Evolutionary conservation across 2,113 vertebrate genomes (phyloP).

Genomic region (Trogon surrucura): DNA sequence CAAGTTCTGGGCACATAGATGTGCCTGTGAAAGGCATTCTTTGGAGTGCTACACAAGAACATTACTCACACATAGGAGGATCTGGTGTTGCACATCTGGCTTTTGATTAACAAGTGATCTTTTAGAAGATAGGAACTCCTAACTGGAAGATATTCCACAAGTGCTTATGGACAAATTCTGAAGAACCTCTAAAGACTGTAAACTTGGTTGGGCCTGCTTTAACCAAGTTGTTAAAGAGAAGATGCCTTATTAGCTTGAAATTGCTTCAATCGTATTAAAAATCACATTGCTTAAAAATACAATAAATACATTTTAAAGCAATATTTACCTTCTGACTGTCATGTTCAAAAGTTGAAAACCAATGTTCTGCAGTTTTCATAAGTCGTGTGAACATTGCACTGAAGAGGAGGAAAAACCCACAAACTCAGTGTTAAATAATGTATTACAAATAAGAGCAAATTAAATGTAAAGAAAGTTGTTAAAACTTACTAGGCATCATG

Average conservation of each 20-base stretch:
- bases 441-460: background rate
- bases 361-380: conserved; percentile 85
- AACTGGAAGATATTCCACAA: background rate
- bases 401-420: conserved; percentile 49
- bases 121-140: background rate
- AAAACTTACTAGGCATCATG: conserved; percentile 97
- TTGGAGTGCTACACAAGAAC: background rate
- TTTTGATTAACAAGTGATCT: background rate
- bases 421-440: conserved; percentile 30
- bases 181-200: background rate
- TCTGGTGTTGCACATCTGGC: background rate
- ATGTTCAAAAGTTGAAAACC: conserved; percentile 86
- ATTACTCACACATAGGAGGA: background rate
- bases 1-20: background rate
- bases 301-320: background rate
- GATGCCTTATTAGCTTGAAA: background rate
- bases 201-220: background rate
- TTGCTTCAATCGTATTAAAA: background rate
- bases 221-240: background rate
- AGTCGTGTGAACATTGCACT: conserved; percentile 84
- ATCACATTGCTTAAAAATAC: background rate
- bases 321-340: conserved; percentile 82
- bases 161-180: background rate
- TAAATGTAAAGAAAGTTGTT: conserved; percentile 47
- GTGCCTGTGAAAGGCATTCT: background rate